Evolutionary conservation across 23 tunicate species (phyloP), one percentile per base, ranked within the genome.

Genomic region (Halocynthia roretzi): DNA sequence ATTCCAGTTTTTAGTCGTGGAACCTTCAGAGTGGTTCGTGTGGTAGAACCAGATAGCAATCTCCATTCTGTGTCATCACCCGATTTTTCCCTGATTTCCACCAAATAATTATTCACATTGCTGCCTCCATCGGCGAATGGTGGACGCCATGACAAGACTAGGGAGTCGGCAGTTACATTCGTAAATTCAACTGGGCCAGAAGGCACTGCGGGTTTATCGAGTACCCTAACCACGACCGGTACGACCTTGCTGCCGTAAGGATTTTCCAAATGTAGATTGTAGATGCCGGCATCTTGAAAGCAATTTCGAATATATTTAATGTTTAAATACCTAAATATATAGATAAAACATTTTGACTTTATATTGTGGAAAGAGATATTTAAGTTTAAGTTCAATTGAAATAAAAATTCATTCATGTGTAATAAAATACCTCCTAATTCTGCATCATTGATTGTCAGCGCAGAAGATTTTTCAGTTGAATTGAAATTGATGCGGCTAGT

Each of bases 101-200:
- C 91, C 57, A 83, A 57, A 80, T 94, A 94, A 58, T 88, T 94
- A 80, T 81, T 94, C 49, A 94, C 86, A 10, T 87, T 75, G 65
- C 97, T 76, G 14, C 99, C 99, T 9, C 99, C 99, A 58, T 94
- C 99, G 21, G 86, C 80, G 14, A 74, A 80, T 56, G 99, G 99
- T 0, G 90, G 81, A 15, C 72, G 77, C 99, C 99, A 94, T 7
- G 86, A 76, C 80, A 94, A n/a, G 20, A 74, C 82, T 60, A 94
- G 50, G 14, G 99, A 88, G 54, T 94, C 95, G 8, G 88, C 72
- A n/a, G 91, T 84, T 10, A 94, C 84, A 12, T 88, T 76, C 20
- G 82, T 63, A 77, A 94, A 94, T 73, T 81, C 83, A 17, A 94
- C 83, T 2, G 99, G 99, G 50, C 99, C 99, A 15, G 71, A 71